Conservation (phyloP, 2,797 vertebrate species). For the Mormyrus proboscirostris region DNA sequence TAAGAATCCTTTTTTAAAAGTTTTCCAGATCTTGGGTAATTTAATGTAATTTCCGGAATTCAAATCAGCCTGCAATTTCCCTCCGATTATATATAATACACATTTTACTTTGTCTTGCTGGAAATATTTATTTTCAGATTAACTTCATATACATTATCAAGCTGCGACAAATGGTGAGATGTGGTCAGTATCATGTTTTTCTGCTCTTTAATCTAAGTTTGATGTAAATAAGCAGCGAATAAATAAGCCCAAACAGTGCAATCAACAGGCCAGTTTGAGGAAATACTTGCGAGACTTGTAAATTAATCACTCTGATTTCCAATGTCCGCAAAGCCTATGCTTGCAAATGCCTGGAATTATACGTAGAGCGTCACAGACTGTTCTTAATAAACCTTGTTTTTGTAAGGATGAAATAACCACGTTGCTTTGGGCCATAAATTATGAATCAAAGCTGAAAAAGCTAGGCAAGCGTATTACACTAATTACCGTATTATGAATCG, state of each 20-base stretch:
- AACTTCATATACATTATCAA: background rate
- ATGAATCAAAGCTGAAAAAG: slow-evolving; percentile 56
- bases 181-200: background rate
- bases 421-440: slow-evolving; percentile 70
- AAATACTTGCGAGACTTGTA: slow-evolving; percentile 65
- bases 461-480: slow-evolving; percentile 58
- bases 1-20: background rate
- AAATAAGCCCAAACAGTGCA: slow-evolving; percentile 65
- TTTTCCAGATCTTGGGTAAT: background rate
- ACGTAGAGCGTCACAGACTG: slow-evolving; percentile 68
- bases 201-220: background rate
- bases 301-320: slow-evolving; percentile 75
- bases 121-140: background rate
- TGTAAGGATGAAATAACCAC: slow-evolving; percentile 68
- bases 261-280: slow-evolving; percentile 70
- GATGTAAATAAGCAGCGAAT: slow-evolving; percentile 51
- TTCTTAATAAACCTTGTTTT: slow-evolving; percentile 72
- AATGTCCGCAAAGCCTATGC: slow-evolving; percentile 63
- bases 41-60: background rate
- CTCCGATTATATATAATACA: background rate
- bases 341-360: slow-evolving; percentile 73
- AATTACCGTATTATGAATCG: slow-evolving; percentile 55
- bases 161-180: background rate
- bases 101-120: background rate
- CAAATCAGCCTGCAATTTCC: background rate